Evolutionary conservation across 2,797 vertebrate species (phyloP).

Genomic region (Rhincodon typus): DNA sequence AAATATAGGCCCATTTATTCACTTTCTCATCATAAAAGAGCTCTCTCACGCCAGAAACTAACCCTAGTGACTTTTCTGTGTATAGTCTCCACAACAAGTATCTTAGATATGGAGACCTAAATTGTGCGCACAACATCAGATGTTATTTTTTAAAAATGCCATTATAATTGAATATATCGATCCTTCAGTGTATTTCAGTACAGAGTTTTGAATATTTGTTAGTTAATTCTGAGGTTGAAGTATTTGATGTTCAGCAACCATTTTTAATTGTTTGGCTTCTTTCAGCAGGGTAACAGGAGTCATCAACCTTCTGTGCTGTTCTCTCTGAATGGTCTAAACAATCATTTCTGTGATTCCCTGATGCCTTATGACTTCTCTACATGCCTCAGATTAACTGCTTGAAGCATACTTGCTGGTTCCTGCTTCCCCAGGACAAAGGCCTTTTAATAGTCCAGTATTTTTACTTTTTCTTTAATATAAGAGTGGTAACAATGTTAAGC

Average conservation of each 20-base stretch:
- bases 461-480: neutral
- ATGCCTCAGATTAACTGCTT: neutral
- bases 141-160: neutral
- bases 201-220: neutral
- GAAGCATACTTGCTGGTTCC: neutral
- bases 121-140: neutral
- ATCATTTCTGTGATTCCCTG: neutral
- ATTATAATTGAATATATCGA: neutral
- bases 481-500: neutral
- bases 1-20: no score
- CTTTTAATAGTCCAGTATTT: neutral
- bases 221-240: neutral
- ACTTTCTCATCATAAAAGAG: no score
- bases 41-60: no score
- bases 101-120: no score
- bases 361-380: neutral
- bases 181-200: neutral
- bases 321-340: neutral
- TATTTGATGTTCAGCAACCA: neutral
- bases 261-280: neutral
- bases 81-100: no score
- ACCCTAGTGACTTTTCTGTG: no score
- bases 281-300: neutral
- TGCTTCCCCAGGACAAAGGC: neutral
- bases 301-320: neutral